Evolutionary conservation across 2,797 vertebrate genomes (phyloP), one percentile per base, ranked within the genome.

Genomic region (Oreonectes daqikongensis): DNA sequence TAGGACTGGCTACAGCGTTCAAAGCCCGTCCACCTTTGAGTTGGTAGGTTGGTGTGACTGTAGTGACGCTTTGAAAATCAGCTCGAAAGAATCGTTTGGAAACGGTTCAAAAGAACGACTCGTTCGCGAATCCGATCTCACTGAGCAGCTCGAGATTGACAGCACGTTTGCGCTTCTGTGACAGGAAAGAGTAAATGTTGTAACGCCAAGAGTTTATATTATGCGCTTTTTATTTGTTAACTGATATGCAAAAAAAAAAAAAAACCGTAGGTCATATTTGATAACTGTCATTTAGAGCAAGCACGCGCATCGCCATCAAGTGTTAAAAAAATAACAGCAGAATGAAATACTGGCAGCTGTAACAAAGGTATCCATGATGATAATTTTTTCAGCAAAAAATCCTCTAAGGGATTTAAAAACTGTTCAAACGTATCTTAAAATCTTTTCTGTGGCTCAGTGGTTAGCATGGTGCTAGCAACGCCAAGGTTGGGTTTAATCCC

Each of bases 221-320:
- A 1, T 15, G 40, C 7, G 32, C n/a, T 35, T 35, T 32, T 32
- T 9, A 30, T 30, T 2, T 30, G 4, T 2, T 30, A 30, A 30
- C 32, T 9, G 1, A 35, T 9, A 35, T 35, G 35, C 35, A 35
- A 35, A 35, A 35, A 35, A 35, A 7, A 35, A 30, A 8, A 9
- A 35, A 10, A 35, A 9, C 1, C n/a, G n/a, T 32, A 11, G 12
- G 40, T 42, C 1, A 15, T 42, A 15, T 12, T 10, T 42, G 12
- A 12, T 15, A 42, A 0, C 8, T 11, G 12, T 14, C 12, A 42
- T 42, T 32, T 0, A 42, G 12, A 14, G 59, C 30, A 64, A 64
- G 60, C 11, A 18, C 26, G 15, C 2, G 48, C 48, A 66, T 74
- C 72, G 72, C 72, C 72, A 32, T 65, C 60, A 74, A 20, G 60